Evolutionary conservation across 2,888 invertebrate genomes (phyloP), one percentile per base, ranked within the genome.

Genomic region (Prosapia bicincta): DNA sequence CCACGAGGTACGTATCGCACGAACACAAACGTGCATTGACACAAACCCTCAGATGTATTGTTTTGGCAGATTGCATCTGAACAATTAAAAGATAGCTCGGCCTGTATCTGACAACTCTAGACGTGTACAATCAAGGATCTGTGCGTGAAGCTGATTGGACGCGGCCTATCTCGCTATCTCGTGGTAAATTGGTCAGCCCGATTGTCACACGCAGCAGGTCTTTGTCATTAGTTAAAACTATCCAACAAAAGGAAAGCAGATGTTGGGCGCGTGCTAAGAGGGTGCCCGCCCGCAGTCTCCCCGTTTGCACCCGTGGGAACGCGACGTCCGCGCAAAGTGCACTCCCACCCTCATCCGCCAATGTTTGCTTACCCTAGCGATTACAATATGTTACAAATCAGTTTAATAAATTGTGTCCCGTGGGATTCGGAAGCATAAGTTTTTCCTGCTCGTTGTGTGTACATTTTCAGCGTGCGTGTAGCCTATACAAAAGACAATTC

Each of bases 301-400:
- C 38, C 15, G 13, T 20, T 20, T n/a, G 54, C 54, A 54, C 54
- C 54, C 54, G 54, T 54, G 54, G 54, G 54, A 54, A 54, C 54
- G 54, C 54, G 20, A 54, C 2, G 54, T 54, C 20, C 54, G 20
- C 54, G 54, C 54, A n/a, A 54, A 20, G 54, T 54, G n/a, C 20
- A 54, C 20, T 20, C 54, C 54, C 13, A 20, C 54, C 20, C 20
- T 10, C n/a, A n/a, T 20, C 54, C 54, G 30, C 30, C 30, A n/a
- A n/a, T n/a, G n/a, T n/a, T n/a, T n/a, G n/a, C 30, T 9, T 6
- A 9, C 30, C 5, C 6, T 20, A 6, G 54, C 54, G 20, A 54
- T 54, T 54, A 54, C 54, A 54, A 54, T 54, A 54, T 54, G 54
- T 54, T 54, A 54, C 54, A 54, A 54, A 54, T 54, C 54, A 54